Evolutionary conservation across 2,113 vertebrate genomes (phyloP).

Genomic region (Microcebus murinus): DNA sequence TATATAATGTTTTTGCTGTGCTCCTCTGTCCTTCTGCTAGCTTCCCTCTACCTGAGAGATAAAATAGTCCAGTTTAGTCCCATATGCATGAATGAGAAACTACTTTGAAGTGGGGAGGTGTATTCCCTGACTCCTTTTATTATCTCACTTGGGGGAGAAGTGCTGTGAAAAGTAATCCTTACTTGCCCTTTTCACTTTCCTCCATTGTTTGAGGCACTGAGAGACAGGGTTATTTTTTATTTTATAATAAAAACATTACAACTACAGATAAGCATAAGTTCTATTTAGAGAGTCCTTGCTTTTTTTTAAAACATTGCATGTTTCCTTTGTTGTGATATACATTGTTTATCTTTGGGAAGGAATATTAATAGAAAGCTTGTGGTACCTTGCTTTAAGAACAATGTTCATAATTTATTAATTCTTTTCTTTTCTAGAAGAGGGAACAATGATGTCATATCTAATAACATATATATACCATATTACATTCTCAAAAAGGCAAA

Average conservation of each 20-base stretch:
- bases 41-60: background rate
- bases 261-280: background rate
- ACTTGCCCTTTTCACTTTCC: background rate
- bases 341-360: background rate
- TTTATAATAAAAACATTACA: background rate
- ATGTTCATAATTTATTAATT: constrained; percentile 12
- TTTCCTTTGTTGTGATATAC: background rate
- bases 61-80: background rate
- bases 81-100: background rate
- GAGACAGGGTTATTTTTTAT: background rate
- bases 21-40: background rate
- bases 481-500: constrained; percentile 20
- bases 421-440: constrained; percentile 18
- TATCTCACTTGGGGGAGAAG: background rate
- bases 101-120: background rate
- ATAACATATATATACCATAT: background rate
- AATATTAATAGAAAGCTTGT: background rate
- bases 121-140: background rate
- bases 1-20: background rate
- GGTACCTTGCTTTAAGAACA: background rate
- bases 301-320: background rate
- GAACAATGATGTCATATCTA: background rate
- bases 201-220: background rate
- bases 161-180: background rate
- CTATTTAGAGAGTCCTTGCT: background rate